phyloP scores from a whole-genome alignment of 2,797 vertebrate species.

The Psittacula echo region DNA sequence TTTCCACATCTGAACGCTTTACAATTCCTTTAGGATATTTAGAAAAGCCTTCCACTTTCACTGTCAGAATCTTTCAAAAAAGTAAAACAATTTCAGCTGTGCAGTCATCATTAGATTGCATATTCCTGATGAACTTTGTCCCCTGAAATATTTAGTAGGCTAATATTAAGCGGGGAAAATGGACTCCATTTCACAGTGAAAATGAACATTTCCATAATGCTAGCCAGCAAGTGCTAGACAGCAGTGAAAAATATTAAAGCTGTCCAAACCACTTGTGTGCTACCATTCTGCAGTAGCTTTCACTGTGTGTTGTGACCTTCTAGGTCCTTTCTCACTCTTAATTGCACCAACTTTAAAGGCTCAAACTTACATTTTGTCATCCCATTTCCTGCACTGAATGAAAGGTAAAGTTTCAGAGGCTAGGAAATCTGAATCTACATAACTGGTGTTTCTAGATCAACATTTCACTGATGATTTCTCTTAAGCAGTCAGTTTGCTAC shows the following conservation, averaged over 20 bases:
- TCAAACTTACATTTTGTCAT: background rate
- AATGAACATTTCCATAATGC: background rate
- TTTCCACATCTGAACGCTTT: slow-evolving; percentile 87
- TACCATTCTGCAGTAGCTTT: background rate
- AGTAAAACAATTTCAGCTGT: slow-evolving; percentile 4
- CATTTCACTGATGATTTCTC: background rate
- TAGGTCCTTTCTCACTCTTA: background rate
- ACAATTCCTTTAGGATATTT: slow-evolving; percentile 89
- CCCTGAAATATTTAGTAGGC: background rate
- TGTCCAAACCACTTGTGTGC: background rate
- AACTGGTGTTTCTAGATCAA: background rate
- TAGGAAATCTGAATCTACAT: background rate
- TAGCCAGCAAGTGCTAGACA: background rate
- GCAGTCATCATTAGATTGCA: background rate
- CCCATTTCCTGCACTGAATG: background rate
- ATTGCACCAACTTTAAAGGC: background rate
- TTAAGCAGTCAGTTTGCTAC: background rate
- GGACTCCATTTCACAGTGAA: background rate
- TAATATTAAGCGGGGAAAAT: background rate
- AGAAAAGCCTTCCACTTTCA: slow-evolving; percentile 81
- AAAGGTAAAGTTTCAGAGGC: background rate
- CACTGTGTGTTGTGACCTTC: background rate
- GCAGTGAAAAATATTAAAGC: background rate
- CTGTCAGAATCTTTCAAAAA: slow-evolving; percentile 83
- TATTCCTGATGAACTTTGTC: background rate